Base-by-base conservation (phyloP, 2,888 invertebrate species). In the Autographa pulchrina region DNA sequence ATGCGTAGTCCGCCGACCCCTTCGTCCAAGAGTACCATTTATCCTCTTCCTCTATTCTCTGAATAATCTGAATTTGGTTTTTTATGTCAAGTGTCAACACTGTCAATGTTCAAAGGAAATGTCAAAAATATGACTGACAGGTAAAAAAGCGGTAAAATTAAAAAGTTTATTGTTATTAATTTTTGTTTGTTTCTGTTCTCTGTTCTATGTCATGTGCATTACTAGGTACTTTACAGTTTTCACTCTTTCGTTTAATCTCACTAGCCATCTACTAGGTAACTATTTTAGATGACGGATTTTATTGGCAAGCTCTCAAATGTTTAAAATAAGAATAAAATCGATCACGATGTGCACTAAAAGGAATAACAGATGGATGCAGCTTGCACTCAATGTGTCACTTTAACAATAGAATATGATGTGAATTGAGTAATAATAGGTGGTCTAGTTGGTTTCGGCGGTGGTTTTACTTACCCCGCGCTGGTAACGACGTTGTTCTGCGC, bases 301-400 rank as follows among this genome's bases (percentile, higher is more conserved):
- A 85, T 92, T 93, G 93, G 93, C 93, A 92, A 85, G 81, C 82
- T 84, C 87, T 91, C 93, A 93, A 93, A 88, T 72, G 84, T 89
- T 87, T 91, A 92, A 89, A 89, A 88, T 88, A 93, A 93, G 92
- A 92, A 88, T 80, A 74, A 70, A 81, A 78, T 75, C 73, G 60
- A 83, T 85, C 81, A 79, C 80, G 83, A 81, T 74, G 67, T 63
- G 63, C 70, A 74, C 70, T 77, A 78, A 73, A 79, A 67, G 69
- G 70, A 59, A 68, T 70, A 61, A 18, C 38, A 32, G 71, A 76
- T 77, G 72, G 62, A 67, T 64, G 71, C 75, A 81, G 69, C 77
- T 76, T 81, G 69, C 73, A 69, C 62, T 70, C 60, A 64, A 64
- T 62, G 56, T 77, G 70, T 77, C 59, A 59, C 14, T 70, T 62